Base-by-base conservation (phyloP, 2,888 invertebrate genomes). In the Harpalus rubripes region DNA sequence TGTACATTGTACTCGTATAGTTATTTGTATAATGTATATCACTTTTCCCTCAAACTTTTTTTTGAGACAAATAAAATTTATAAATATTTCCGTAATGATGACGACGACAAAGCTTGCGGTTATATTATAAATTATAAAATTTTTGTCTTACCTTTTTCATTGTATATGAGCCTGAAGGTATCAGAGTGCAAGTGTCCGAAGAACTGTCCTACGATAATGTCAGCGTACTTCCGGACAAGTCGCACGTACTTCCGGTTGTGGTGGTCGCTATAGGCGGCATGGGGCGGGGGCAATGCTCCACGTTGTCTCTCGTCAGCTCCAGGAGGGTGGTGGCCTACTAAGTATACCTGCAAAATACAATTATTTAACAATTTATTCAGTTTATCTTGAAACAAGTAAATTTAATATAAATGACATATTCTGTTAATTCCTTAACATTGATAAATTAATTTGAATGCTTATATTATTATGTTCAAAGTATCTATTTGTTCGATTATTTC, bases 181-280 rank as follows among this genome's bases (percentile, higher is more conserved):
- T 98, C 98, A 76, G 97, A 97, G 91, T 98, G 98, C 87, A 97
- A 93, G 90, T 98, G 98, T 5, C 98, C 98, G 89, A 97, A 98
- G 92, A 98, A 97, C 91, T 98, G 98, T 22, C 97, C 97, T 39
- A 96, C 95, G 88, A 98, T 98, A 88, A 97, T 95, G 88, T 94
- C 93, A 44, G 96, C 94, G 90, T 95, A 95, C 86, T 94, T 94
- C 15, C 95, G 93, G n/a, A 98, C 94, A 86, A 95, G 92, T 85
- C 94, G 93, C 85, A 98, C 91, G 90, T 97, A 97, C 87, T 93
- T 94, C 56, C 93, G 93, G 91, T 97, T 98, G 89, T 96, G 96
- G 87, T 94, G 94, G 78, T 95, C 94, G 16, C 95, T 94, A 91
- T 93, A 95, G 76, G 94, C 93, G 90, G 88, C 93, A 85, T 90